Evolutionary conservation across 2,888 invertebrate species (phyloP), one percentile per base, ranked within the genome.

Genomic region (Agonopterix arenella): DNA sequence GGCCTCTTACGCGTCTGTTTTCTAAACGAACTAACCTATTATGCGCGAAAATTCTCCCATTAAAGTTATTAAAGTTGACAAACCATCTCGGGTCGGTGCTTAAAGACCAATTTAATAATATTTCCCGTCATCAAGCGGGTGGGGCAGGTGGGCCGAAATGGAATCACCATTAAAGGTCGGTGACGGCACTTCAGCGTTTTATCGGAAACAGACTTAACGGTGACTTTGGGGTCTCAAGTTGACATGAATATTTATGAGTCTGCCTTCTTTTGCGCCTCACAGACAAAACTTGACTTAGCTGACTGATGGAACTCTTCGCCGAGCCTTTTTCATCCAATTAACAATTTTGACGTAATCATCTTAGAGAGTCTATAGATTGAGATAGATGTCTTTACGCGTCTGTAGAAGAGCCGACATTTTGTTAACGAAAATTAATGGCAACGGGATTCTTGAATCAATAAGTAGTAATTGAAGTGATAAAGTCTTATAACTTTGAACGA

Each of bases 241-340:
- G 73, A 74, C 76, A 81, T 86, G 88, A 84, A 88, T 86, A 88
- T 86, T 88, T 82, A 88, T 88, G 81, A 86, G 72, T 54, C 63
- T 59, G 62, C 70, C 71, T 72, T 78, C 76, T 80, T 82, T 69
- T 48, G 45, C 46, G 41, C 47, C 37, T 49, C 44, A 44, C 52
- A 41, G 46, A 49, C 44, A 46, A 52, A 63, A 62, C 61, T 62
- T 60, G 55, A 52, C 57, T 60, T 52, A 44, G 49, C 53, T 51
- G 54, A 52, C 52, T 50, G 50, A 51, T 57, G 55, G 51, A 51
- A 47, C 49, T 44, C 52, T 48, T 47, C 48, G 48, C 48, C 45
- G 28, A 43, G 49, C 28, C 52, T 54, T 56, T 56, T 53, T 53
- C 52, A 51, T 53, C 51, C 53, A 58, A 58, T 58, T 53, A 58